Evolutionary conservation across 2,888 invertebrate genomes (phyloP).

Genomic region (Ophioninae sp.): DNA sequence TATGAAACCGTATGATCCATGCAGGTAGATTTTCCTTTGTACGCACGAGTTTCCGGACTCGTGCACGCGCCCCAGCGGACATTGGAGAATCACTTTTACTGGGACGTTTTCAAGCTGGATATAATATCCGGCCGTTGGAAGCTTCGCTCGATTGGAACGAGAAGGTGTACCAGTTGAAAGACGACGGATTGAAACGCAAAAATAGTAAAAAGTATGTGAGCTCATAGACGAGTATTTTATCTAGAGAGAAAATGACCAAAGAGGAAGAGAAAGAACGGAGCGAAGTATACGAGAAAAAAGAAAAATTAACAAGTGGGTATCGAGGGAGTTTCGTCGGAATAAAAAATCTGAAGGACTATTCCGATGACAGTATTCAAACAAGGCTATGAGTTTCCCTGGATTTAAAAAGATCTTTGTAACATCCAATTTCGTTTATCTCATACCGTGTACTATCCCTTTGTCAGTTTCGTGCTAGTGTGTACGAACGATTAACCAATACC

Average conservation of each 20-base stretch:
- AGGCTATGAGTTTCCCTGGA: conserved; percentile 2
- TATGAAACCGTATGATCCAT: conserved; percentile 16
- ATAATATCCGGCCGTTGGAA: conserved; percentile 24
- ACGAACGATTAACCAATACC: conserved; percentile 25
- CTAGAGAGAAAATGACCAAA: not conserved
- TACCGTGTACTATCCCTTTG: conserved; percentile 14
- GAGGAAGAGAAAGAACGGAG: not conserved
- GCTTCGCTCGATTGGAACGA: conserved; percentile 16
- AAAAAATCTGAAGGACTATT: not conserved
- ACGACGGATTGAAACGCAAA: conserved; percentile 14
- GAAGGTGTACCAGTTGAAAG: conserved; percentile 11
- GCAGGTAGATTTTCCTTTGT: conserved; percentile 3
- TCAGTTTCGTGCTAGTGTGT: conserved; percentile 7
- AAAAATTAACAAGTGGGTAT: not conserved
- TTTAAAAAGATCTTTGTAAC: not conserved
- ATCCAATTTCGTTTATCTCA: conserved; percentile 30
- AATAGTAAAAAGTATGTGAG: conserved; percentile 3
- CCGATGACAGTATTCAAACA: conserved; percentile 37
- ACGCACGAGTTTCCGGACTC: conserved; percentile 4
- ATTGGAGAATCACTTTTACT: conserved; percentile 43
- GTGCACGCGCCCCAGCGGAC: not conserved
- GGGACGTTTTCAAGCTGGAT: conserved; percentile 30
- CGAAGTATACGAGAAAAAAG: not conserved
- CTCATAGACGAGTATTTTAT: not conserved
- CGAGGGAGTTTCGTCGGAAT: not conserved